These are phyloP conservation scores for Megaptera novaeangliae DNA, from an alignment of 2,113 vertebrate genomes.

Conservation along the genomic window DNA sequence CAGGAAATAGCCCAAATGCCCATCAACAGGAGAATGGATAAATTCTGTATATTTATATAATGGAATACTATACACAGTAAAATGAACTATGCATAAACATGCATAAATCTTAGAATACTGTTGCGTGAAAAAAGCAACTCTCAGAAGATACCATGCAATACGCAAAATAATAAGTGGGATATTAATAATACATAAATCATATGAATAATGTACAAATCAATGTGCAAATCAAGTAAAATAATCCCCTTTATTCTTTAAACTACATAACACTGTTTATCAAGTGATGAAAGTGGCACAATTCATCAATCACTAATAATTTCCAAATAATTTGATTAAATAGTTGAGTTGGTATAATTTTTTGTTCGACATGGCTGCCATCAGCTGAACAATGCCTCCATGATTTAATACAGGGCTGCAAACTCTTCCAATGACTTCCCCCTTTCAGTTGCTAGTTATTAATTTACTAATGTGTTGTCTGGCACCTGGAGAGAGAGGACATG, in stretches of 20 bases:
- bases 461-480: neutral
- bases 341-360: neutral
- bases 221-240: neutral
- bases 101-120: neutral
- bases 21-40: neutral
- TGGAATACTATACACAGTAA: neutral
- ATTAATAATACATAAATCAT: neutral
- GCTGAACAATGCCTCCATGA: neutral
- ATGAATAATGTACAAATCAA: neutral
- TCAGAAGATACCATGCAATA: neutral
- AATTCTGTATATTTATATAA: neutral
- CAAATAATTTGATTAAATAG: neutral
- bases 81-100: neutral
- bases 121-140: slow-evolving; percentile 4
- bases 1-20: neutral
- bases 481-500: neutral
- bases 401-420: neutral
- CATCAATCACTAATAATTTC: neutral
- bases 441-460: neutral
- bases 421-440: neutral
- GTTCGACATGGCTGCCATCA: neutral
- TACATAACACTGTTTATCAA: neutral
- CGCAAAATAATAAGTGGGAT: neutral
- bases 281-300: neutral
- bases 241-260: neutral